Evolutionary conservation across 2,888 invertebrate species (phyloP).

Genomic region (Drosophila cyrtoloma): DNA sequence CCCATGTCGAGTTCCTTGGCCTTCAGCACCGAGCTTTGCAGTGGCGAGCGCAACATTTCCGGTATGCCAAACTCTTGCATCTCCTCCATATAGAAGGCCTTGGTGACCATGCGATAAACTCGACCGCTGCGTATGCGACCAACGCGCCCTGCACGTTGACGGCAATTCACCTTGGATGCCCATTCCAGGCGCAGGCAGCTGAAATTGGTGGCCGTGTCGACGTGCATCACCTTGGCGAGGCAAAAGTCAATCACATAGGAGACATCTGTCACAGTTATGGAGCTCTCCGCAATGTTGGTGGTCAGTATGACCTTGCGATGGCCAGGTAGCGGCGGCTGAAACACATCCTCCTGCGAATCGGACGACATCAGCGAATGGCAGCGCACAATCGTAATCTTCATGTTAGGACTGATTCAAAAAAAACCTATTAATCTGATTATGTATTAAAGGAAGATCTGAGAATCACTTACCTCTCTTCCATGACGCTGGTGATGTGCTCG

Average conservation of each 20-base stretch:
- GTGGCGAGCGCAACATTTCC: conserved; percentile 92
- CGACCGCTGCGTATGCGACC: conserved; percentile 94
- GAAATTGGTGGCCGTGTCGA: conserved; percentile 90
- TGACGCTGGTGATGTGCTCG: conserved; percentile 33
- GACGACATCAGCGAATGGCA: conserved; percentile 92
- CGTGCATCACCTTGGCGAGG: conserved; percentile 92
- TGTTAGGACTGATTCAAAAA: conserved; percentile 39
- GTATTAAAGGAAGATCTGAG: background rate
- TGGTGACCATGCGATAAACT: conserved; percentile 92
- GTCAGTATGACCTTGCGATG: conserved; percentile 93
- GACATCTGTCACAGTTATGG: conserved; percentile 95
- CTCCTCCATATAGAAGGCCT: conserved; percentile 88
- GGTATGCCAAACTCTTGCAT: conserved; percentile 88
- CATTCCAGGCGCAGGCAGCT: conserved; percentile 90
- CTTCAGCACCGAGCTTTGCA: conserved; percentile 92
- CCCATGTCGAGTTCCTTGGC: conserved; percentile 94
- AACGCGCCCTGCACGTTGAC: conserved; percentile 95
- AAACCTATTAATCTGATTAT: background rate
- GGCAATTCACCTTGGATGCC: conserved; percentile 96
- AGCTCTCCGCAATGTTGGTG: conserved; percentile 97
- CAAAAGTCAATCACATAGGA: conserved; percentile 98
- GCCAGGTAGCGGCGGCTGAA: conserved; percentile 82
- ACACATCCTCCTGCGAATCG: conserved; percentile 90
- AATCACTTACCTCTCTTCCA: conserved; percentile 42
- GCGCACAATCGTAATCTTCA: conserved; percentile 67